phyloP scores from a whole-genome alignment of 2,113 vertebrate genomes.

The Grammomys dolichurus region DNA sequence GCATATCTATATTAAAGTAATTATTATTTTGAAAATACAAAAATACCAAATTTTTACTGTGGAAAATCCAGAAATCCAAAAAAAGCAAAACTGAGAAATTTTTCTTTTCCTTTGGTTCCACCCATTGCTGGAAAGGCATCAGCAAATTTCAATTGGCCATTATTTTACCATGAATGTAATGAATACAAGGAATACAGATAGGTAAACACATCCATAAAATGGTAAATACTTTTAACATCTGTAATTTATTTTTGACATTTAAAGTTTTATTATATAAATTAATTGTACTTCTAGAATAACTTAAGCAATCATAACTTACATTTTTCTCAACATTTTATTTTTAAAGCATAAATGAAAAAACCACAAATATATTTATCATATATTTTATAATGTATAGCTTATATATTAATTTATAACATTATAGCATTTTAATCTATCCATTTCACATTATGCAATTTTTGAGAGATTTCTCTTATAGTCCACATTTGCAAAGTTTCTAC shows the following conservation, averaged over 20 bases:
- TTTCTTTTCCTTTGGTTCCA: neutral
- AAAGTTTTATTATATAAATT: neutral
- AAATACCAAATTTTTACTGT: neutral
- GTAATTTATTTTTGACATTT: neutral
- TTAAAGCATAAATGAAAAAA: constrained; percentile 18
- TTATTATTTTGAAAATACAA: constrained; percentile 7
- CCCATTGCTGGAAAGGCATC: neutral
- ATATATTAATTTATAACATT: neutral
- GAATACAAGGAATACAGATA: too few species aligned
- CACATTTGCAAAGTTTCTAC: neutral
- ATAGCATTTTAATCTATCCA: neutral
- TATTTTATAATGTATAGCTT: neutral
- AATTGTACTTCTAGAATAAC: neutral
- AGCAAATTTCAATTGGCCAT: neutral
- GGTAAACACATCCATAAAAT: accelerated
- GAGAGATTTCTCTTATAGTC: neutral
- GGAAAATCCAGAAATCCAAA: neutral
- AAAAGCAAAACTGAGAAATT: neutral
- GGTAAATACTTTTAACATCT: neutral
- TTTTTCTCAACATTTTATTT: neutral
- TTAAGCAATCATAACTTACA: neutral
- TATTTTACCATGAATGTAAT: neutral
- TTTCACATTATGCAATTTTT: neutral
- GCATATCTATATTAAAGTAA: neutral
- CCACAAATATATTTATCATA: neutral